Evolutionary conservation across 2,888 invertebrate genomes (phyloP).

Genomic region (Congeria kusceri): DNA sequence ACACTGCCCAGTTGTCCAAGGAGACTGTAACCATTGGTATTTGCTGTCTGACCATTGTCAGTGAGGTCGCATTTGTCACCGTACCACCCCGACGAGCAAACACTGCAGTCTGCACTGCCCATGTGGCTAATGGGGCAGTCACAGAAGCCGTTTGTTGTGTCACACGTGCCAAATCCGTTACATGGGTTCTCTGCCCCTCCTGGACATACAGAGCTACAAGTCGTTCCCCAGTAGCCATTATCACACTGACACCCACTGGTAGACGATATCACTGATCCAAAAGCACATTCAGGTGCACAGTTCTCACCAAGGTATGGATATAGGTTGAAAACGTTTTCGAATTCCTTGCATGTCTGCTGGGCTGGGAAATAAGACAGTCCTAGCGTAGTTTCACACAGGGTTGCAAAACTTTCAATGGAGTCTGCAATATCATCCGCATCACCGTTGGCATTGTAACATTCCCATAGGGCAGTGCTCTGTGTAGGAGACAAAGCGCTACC

Average conservation of each 20-base stretch:
- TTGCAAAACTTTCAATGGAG: conserved; percentile 59
- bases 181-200: conserved; percentile 70
- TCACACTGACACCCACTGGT: conserved; percentile 60
- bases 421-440: conserved; percentile 47
- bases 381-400: conserved; percentile 67
- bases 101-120: conserved; percentile 64
- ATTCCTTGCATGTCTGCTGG: conserved; percentile 61
- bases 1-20: conserved; percentile 64
- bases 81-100: conserved; percentile 70
- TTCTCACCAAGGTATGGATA: conserved; percentile 48
- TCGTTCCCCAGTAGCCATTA: conserved; percentile 66
- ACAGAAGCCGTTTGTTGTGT: conserved; percentile 65
- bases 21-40: conserved; percentile 31
- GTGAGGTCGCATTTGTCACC: conserved; percentile 69
- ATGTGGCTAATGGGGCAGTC: conserved; percentile 69
- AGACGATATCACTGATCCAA: conserved; percentile 50
- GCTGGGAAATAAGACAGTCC: conserved; percentile 63
- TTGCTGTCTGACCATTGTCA: conserved; percentile 32
- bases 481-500: neutral
- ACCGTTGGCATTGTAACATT: conserved; percentile 53
- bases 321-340: conserved; percentile 49
- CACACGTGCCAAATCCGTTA: conserved; percentile 72
- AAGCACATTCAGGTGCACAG: conserved; percentile 59
- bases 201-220: conserved; percentile 71
- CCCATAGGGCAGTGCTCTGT: conserved; percentile 15